Conservation (phyloP, 1,140 invertebrate genomes). For the Bombus waltoni region DNA sequence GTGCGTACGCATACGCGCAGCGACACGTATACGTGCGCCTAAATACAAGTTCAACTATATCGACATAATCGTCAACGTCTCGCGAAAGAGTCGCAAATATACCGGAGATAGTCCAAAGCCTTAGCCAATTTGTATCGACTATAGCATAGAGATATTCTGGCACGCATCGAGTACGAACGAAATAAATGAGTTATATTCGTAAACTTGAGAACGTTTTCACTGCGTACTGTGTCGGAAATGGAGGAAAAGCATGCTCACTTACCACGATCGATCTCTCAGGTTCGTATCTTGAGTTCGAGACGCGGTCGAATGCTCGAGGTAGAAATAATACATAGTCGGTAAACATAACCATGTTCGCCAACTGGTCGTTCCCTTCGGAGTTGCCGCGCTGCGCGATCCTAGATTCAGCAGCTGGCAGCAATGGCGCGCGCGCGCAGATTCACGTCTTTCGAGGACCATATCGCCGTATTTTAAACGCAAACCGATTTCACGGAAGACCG, state of each 20-base stretch:
- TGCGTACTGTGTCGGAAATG: background rate
- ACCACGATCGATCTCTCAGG: background rate
- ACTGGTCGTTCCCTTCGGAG: background rate
- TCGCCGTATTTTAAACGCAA: background rate
- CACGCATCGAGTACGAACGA: constrained; percentile 38
- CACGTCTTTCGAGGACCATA: background rate
- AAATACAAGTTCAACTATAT: background rate
- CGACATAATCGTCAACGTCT: constrained; percentile 88
- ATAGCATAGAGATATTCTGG: constrained; percentile 53
- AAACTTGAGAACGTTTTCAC: constrained; percentile 6
- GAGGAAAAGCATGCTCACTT: background rate
- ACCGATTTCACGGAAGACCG: background rate
- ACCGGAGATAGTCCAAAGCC: constrained; percentile 85
- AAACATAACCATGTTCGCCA: background rate
- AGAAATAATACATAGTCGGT: background rate
- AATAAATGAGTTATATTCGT: constrained; percentile 66
- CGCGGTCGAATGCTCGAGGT: background rate
- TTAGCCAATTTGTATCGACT: constrained; percentile 88
- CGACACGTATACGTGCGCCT: too few species aligned
- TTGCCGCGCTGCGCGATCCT: background rate
- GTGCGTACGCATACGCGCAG: background rate
- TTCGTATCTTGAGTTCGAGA: background rate
- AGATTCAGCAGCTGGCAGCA: background rate
- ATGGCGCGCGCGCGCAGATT: constrained; percentile 4
- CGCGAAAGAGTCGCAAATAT: constrained; percentile 84